Evolutionary conservation across 2,888 invertebrate genomes (phyloP).

Genomic region (Hypsopygia costalis): DNA sequence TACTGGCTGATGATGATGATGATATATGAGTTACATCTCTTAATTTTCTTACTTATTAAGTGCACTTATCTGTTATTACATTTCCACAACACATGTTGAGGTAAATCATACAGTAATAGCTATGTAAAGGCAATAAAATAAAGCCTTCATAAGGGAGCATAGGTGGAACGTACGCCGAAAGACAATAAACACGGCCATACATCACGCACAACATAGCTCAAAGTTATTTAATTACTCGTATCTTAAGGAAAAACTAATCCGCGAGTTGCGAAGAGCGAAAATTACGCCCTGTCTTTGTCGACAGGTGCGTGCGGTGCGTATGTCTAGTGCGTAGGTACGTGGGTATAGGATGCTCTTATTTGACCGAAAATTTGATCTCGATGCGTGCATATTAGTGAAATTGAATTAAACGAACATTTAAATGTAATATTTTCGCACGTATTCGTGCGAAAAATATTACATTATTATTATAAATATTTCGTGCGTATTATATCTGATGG

Average conservation of each 20-base stretch:
- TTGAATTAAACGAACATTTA: too few relatives aligned
- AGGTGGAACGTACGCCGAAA: slow-evolving; percentile 32
- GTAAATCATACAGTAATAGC: slow-evolving; percentile 1
- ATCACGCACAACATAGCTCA: slow-evolving; percentile 74
- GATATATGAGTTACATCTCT: too few relatives aligned
- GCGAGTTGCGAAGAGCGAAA: slow-evolving; percentile 58
- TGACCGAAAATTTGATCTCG: not conserved
- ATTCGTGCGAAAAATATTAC: too few relatives aligned
- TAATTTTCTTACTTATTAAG: too few relatives aligned
- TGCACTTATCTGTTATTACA: too few relatives aligned
- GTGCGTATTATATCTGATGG: too few relatives aligned
- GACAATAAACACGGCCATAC: slow-evolving; percentile 74
- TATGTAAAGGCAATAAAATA: slow-evolving; percentile 36
- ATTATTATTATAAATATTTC: too few relatives aligned
- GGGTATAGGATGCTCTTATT: slow-evolving; percentile 41
- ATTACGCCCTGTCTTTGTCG: slow-evolving; percentile 55
- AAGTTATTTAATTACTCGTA: slow-evolving; percentile 81
- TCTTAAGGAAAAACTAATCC: slow-evolving; percentile 79
- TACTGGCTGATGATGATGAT: too few relatives aligned
- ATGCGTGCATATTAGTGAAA: too few relatives aligned
- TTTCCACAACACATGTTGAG: too few relatives aligned
- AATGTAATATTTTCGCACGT: too few relatives aligned
- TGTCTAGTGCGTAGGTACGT: slow-evolving; percentile 28
- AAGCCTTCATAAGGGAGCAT: slow-evolving; percentile 34
- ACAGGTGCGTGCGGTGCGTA: slow-evolving; percentile 55